These are phyloP conservation scores for Drosophila neotestacea DNA, from an alignment of 2,888 invertebrate species.

Conservation along the genomic window DNA sequence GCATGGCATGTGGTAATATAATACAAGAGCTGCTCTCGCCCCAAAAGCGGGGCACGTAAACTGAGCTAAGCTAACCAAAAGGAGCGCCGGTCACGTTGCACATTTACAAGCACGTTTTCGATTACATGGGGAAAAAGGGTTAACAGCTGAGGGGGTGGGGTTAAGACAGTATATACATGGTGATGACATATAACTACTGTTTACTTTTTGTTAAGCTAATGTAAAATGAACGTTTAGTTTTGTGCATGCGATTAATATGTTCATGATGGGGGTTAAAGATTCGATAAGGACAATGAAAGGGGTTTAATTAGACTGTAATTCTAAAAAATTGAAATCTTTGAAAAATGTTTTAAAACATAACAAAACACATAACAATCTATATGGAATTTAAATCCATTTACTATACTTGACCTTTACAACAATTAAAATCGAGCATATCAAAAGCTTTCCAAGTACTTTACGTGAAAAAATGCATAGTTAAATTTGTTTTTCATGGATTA, in stretches of 20 bases:
- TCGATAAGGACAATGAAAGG: neutral
- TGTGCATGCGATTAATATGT: constrained; percentile 27
- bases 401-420: neutral
- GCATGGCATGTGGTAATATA: constrained; percentile 46
- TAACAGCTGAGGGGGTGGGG: neutral
- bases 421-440: neutral
- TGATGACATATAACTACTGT: constrained; percentile 69
- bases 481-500: neutral
- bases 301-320: neutral
- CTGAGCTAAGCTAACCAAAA: constrained; percentile 54
- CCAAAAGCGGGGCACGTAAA: constrained; percentile 33
- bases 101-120: constrained; percentile 67
- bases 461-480: constrained; percentile 27
- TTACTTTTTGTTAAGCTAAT: constrained; percentile 35
- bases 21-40: constrained; percentile 39
- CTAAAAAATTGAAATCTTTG: neutral
- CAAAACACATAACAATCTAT: no score
- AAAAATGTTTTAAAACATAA: no score
- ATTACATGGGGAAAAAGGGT: constrained; percentile 39
- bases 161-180: constrained; percentile 22
- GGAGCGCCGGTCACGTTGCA: constrained; percentile 71
- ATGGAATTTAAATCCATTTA: neutral
- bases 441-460: constrained; percentile 10
- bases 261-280: constrained; percentile 22
- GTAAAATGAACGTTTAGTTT: constrained; percentile 47